Evolutionary conservation across 2,888 invertebrate species (phyloP).

Genomic region (Latrodectus elegans): DNA sequence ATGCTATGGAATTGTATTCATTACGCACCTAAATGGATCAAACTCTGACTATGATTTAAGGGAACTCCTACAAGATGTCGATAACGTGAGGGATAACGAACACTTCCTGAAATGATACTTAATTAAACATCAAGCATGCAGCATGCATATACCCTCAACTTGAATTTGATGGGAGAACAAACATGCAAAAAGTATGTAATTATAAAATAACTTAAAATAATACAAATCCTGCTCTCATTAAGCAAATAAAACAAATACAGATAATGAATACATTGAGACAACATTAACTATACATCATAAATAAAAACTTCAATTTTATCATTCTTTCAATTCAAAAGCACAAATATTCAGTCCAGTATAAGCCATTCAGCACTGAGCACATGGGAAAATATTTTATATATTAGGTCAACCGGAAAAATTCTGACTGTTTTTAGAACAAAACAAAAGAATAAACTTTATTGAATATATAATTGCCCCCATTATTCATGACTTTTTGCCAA

Average conservation of each 20-base stretch:
- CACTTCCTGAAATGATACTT: constrained; percentile 53
- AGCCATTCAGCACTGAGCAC: no score
- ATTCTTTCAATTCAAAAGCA: no score
- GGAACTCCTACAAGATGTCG: constrained; percentile 57
- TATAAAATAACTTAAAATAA: background rate
- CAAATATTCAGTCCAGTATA: no score
- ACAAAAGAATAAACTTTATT: no score
- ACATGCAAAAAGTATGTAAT: background rate
- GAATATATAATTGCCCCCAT: no score
- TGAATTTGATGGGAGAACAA: background rate
- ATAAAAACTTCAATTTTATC: no score
- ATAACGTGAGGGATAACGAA: constrained; percentile 66
- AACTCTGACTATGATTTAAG: constrained; percentile 58
- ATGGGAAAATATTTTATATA: no score
- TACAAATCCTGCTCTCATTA: background rate
- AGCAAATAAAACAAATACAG: background rate
- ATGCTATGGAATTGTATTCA: background rate
- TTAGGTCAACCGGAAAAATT: no score
- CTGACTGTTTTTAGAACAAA: no score
- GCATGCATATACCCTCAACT: background rate
- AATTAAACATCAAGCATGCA: constrained; percentile 42
- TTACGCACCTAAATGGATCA: constrained; percentile 62
- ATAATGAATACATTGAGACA: background rate
- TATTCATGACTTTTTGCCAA: no score
- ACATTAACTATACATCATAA: no score